These are phyloP conservation scores for Lanistes nyassanus DNA, from an alignment of 1,140 invertebrate species.

Conservation along the genomic window DNA sequence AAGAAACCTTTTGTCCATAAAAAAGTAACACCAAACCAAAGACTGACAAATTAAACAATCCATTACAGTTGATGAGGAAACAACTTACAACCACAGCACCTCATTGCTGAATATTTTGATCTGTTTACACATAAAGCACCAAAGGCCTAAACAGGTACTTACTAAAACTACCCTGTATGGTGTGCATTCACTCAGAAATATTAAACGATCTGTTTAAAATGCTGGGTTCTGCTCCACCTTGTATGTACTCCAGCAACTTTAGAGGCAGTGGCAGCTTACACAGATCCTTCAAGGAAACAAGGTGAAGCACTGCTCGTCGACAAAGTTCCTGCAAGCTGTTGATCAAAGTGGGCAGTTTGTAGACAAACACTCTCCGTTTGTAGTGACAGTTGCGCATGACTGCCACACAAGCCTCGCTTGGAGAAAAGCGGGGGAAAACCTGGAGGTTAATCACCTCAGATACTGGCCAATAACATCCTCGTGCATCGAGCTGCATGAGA, in stretches of 20 bases:
- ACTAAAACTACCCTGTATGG: too few species aligned
- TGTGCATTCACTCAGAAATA: too few species aligned
- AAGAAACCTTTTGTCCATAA: too few species aligned
- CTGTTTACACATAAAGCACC: too few species aligned
- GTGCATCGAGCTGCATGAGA: conserved; percentile 46
- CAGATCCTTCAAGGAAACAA: conserved; percentile 43
- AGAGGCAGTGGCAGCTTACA: conserved; percentile 46
- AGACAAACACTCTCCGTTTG: conserved; percentile 49
- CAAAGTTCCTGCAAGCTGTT: conserved; percentile 49
- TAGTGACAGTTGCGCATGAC: conserved; percentile 50
- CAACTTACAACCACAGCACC: too few species aligned
- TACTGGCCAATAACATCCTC: conserved; percentile 56
- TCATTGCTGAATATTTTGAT: too few species aligned
- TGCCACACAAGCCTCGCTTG: conserved; percentile 49
- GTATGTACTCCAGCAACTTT: conserved; percentile 42
- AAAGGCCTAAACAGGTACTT: too few species aligned
- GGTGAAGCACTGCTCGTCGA: conserved; percentile 46
- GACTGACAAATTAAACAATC: too few species aligned
- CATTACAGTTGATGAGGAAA: too few species aligned
- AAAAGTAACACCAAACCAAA: too few species aligned
- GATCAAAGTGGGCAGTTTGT: conserved; percentile 46
- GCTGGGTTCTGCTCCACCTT: conserved; percentile 20
- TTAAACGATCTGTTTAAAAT: background rate
- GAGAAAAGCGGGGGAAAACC: conserved; percentile 54
- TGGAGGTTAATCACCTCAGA: conserved; percentile 54